Evolutionary conservation across 2,888 invertebrate genomes (phyloP), one percentile per base, ranked within the genome.

Genomic region (Apamea epomidion): DNA sequence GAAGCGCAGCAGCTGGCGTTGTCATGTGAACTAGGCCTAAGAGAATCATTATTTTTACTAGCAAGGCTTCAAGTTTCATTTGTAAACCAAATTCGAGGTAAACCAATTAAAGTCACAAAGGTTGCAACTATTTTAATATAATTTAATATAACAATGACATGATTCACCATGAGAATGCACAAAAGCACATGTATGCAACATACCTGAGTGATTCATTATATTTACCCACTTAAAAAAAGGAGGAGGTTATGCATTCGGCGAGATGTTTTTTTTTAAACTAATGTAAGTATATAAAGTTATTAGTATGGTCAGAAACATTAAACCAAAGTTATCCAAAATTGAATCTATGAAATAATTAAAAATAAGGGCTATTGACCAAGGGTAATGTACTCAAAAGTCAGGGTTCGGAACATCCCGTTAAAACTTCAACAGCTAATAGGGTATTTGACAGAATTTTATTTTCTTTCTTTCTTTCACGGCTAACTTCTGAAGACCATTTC

Each of bases 141-240:
- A 32, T 32, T 32, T 80, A 80, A 48, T 18, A 25, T 21, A 32
- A 71, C 16, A 45, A 69, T 32, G 25, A 48, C 0, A 76, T 81
- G 64, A 81, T 18, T 81, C 81, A 70, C 6, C 29, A 29, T 80
- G 21, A 51, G 21, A 64, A 60, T 65, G 32, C 32, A 65, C 21
- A 25, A 42, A 37, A 16, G 48, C 60, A 62, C 18, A 67, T 29
- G 8, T 54, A 60, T 54, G 37, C 51, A 42, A 29, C 29, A 54
- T 79, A n/a, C 21, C 48, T 42, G 21, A n/a, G 29, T 42, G 12
- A 68, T 68, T 68, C 8, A 68, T n/a, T 42, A 5, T n/a, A 67
- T 67, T 67, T 12, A 60, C 58, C 51, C 18, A 51, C 1, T 5
- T 51, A 16, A 51, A 16, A 2, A 51, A 51, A 12, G 45, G 45